A percentile compares a stretch with the other conserved stretches of the same genome.
Evolutionary conservation across 1,140 invertebrate genomes (phyloP).

Genomic region (Pseudomyrmex concolor): DNA sequence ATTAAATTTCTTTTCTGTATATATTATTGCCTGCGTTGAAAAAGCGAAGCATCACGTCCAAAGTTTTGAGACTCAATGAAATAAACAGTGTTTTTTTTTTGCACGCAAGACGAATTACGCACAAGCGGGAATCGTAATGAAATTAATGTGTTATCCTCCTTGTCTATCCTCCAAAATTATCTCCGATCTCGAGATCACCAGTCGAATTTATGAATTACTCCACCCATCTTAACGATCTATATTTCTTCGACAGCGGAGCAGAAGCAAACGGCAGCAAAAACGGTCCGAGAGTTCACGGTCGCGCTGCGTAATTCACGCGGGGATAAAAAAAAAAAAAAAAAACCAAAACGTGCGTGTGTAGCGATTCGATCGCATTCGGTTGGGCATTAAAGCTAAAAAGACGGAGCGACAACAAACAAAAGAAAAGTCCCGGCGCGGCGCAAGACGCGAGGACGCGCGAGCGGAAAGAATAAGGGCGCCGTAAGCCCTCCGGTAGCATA

Average conservation of each 20-base stretch:
- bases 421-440: slow-evolving; percentile 4
- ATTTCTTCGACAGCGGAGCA: slow-evolving; percentile 42
- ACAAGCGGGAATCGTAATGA: slow-evolving; percentile 31
- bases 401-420: slow-evolving; percentile 3
- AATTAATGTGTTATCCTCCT: slow-evolving; percentile 50
- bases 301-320: slow-evolving; percentile 49
- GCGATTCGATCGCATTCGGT: slow-evolving; percentile 60
- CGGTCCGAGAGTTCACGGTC: slow-evolving; percentile 10
- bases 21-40: not conserved
- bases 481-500: slow-evolving; percentile 70
- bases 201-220: slow-evolving; percentile 49
- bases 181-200: slow-evolving; percentile 42
- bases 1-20: not conserved
- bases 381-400: slow-evolving; percentile 36
- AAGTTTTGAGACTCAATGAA: not conserved
- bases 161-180: not conserved
- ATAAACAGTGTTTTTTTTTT: not conserved
- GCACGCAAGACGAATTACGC: not conserved
- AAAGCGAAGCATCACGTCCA: not conserved
- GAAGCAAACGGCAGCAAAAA: slow-evolving; percentile 47
- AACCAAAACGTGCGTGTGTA: not conserved
- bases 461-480: slow-evolving; percentile 49
- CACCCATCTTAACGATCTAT: slow-evolving; percentile 25
- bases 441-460: slow-evolving; percentile 42
- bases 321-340: not conserved